Conservation (phyloP, 2,113 vertebrate species). For the Tetraodon nigroviridis region DNA sequence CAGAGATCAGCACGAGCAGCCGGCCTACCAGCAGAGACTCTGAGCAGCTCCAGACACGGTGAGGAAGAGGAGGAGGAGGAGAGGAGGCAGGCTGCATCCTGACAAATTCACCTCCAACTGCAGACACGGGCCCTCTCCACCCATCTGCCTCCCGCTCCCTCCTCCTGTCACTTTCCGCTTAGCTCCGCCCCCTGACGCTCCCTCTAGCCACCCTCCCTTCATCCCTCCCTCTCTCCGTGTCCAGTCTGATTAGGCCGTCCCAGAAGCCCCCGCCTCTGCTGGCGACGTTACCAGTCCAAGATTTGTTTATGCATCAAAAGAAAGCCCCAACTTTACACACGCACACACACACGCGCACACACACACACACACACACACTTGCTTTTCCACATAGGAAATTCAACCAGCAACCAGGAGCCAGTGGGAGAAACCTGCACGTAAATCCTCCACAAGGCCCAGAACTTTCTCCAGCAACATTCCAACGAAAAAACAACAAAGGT, state of each 20-base stretch:
- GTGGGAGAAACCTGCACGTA: no score
- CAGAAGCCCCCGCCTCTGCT: slow-evolving; percentile 24
- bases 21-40: slow-evolving; percentile 46
- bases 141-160: slow-evolving; percentile 30
- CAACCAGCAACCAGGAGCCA: no score
- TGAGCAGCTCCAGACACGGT: slow-evolving; percentile 18
- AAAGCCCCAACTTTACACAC: slow-evolving; percentile 1
- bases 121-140: slow-evolving; percentile 51
- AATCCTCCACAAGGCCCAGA: no score
- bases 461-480: no score
- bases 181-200: slow-evolving; percentile 30
- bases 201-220: slow-evolving; percentile 22
- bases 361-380: not conserved
- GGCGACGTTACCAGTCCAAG: slow-evolving; percentile 73
- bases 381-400: not conserved
- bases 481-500: not conserved
- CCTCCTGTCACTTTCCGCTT: slow-evolving; percentile 26
- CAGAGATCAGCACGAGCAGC: slow-evolving; percentile 11
- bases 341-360: not conserved
- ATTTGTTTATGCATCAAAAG: slow-evolving; percentile 26
- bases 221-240: slow-evolving; percentile 30
- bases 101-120: slow-evolving; percentile 56
- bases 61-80: slow-evolving; percentile 9
- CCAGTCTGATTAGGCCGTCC: slow-evolving; percentile 34
- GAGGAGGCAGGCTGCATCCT: slow-evolving; percentile 36